phyloP scores from a whole-genome alignment of 2,888 invertebrate species.

The Leptinotarsa haldemani region DNA sequence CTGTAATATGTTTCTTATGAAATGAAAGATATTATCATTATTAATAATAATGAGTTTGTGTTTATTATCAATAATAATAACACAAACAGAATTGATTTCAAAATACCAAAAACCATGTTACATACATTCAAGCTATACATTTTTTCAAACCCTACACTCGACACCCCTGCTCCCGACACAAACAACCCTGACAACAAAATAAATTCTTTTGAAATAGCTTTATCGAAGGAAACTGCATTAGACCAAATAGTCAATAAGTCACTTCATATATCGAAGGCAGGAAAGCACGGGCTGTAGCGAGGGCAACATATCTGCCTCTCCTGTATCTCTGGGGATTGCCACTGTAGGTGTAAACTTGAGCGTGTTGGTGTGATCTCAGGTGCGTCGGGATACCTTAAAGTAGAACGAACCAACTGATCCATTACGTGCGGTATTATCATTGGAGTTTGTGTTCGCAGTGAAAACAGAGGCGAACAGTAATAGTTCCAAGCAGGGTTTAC shows the following conservation, averaged over 20 bases:
- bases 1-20: no score
- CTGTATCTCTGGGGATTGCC: constrained; percentile 39
- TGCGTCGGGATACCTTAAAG: constrained; percentile 47
- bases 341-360: constrained; percentile 44
- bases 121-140: background rate
- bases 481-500: background rate
- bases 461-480: background rate
- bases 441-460: background rate
- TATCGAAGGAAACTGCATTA: constrained; percentile 9
- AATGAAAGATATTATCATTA: no score
- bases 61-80: no score
- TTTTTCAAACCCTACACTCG: background rate
- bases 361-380: constrained; percentile 50
- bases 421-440: constrained; percentile 7
- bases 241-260: constrained; percentile 18
- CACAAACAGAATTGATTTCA: no score
- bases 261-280: constrained; percentile 8
- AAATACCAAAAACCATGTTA: no score
- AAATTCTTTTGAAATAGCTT: constrained; percentile 6
- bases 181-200: background rate
- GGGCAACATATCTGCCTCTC: constrained; percentile 29
- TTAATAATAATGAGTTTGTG: no score
- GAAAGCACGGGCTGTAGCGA: constrained; percentile 26
- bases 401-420: constrained; percentile 12
- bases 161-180: background rate